These are phyloP conservation scores for Corydoras sp. DNA, from an alignment of 2,113 vertebrate genomes.

Conservation along the genomic window DNA sequence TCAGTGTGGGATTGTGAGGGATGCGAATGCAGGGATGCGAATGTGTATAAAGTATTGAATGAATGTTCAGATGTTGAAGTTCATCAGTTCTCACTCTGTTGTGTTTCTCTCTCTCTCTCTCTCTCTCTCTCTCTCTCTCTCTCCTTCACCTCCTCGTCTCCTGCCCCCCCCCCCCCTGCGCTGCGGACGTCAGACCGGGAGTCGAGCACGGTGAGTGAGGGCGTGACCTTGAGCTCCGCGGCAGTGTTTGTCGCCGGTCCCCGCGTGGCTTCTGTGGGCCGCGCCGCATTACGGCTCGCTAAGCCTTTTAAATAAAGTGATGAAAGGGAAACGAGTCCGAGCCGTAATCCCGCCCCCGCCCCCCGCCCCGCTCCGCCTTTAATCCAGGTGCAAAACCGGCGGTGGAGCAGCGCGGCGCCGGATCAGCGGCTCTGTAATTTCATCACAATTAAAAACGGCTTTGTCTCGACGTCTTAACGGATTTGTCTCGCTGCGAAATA, in stretches of 20 bases:
- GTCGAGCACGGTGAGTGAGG: too few relatives aligned
- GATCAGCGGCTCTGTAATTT: conserved; percentile 70
- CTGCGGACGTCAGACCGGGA: too few relatives aligned
- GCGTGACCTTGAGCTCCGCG: not conserved
- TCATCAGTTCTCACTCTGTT: conserved; percentile 35
- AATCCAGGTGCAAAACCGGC: conserved; percentile 68
- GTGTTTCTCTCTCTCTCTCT: conserved; percentile 43
- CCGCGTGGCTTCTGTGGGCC: conserved; percentile 18
- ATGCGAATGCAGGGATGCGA: too few relatives aligned
- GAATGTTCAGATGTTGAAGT: not conserved
- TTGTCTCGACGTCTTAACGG: conserved; percentile 54
- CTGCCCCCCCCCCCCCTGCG: too few relatives aligned
- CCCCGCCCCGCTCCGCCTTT: too few relatives aligned
- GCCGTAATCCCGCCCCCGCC: conserved; percentile 57
- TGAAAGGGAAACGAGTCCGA: conserved; percentile 50
- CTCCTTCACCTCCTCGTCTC: conserved; percentile 7
- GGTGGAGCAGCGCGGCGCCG: conserved; percentile 52
- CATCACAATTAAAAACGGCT: conserved; percentile 74
- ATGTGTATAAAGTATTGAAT: too few relatives aligned
- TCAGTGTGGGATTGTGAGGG: too few relatives aligned
- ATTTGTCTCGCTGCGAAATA: conserved; percentile 52
- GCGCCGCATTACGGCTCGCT: conserved; percentile 43
- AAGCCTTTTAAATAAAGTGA: conserved; percentile 61
- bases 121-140: conserved; percentile 52
- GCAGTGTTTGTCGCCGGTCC: conserved; percentile 32